A percentile compares a stretch with the other conserved stretches of the same genome.
Conservation (phyloP, 2,888 invertebrate genomes). For the Trichopria drosophilae region DNA sequence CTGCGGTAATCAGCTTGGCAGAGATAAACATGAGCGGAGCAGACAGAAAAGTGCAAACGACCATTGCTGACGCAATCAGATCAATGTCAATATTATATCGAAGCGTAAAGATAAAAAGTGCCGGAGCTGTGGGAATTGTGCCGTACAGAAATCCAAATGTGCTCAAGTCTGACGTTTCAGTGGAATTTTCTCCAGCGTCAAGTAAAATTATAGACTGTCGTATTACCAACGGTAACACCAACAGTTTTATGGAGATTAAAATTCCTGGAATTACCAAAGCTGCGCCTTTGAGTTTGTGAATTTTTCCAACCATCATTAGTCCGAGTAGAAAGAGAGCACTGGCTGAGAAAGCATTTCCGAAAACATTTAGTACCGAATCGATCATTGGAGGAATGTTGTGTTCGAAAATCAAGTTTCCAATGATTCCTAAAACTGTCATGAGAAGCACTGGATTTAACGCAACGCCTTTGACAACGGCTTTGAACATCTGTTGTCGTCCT, state of each 20-base stretch:
- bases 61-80: conserved; percentile 92
- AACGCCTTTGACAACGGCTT: conserved; percentile 67
- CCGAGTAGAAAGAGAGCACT: conserved; percentile 89
- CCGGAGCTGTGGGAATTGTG: conserved; percentile 93
- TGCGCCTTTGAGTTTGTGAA: conserved; percentile 75
- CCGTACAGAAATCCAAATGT: conserved; percentile 95
- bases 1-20: conserved; percentile 77
- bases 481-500: conserved; percentile 37
- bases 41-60: conserved; percentile 90
- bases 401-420: conserved; percentile 80
- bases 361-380: conserved; percentile 74
- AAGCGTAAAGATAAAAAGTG: conserved; percentile 92
- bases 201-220: conserved; percentile 81
- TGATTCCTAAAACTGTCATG: conserved; percentile 90
- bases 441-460: conserved; percentile 85
- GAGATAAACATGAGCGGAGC: conserved; percentile 95
- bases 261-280: conserved; percentile 82
- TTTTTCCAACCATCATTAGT: conserved; percentile 89
- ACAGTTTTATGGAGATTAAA: conserved; percentile 85
- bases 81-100: conserved; percentile 85
- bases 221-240: conserved; percentile 82
- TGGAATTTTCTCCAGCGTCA: conserved; percentile 69
- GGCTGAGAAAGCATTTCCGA: conserved; percentile 88
- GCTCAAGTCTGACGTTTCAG: conserved; percentile 79
- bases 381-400: conserved; percentile 77